phyloP scores from a whole-genome alignment of 2,888 invertebrate species.

The Caenorhabditis sulstoni region DNA sequence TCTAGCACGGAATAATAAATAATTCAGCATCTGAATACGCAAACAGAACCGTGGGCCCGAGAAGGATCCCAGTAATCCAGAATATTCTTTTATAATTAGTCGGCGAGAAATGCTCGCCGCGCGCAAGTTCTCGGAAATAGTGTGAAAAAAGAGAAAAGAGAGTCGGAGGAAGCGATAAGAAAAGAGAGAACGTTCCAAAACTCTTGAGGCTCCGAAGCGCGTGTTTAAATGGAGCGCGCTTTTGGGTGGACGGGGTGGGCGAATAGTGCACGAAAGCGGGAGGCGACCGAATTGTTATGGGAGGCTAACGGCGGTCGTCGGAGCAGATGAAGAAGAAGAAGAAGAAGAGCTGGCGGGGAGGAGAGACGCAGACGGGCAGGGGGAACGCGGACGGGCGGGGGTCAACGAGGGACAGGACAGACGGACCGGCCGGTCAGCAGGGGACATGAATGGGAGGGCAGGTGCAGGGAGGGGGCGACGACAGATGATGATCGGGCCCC shows the following conservation, averaged over 20 bases:
- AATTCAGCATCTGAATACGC: conserved; percentile 11
- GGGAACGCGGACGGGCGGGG: conserved; percentile 24
- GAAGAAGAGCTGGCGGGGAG: conserved; percentile 8
- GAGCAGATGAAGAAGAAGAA: conserved; percentile 30
- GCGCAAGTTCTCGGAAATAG: not conserved
- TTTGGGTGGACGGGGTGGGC: no score
- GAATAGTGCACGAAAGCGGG: conserved; percentile 50
- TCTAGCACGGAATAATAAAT: not conserved
- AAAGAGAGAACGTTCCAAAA: conserved; percentile 19
- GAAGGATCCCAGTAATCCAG: conserved; percentile 1
- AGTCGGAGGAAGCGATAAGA: conserved; percentile 26
- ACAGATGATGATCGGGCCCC: conserved; percentile 42
- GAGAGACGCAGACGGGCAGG: conserved; percentile 31
- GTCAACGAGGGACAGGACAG: conserved; percentile 26
- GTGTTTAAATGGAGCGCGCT: conserved; percentile 51
- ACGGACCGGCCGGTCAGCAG: conserved; percentile 9
- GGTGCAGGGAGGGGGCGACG: conserved; percentile 28
- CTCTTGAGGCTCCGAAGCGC: conserved; percentile 33
- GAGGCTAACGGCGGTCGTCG: conserved; percentile 41
- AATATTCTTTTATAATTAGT: conserved; percentile 7
- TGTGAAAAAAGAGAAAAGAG: conserved; percentile 21
- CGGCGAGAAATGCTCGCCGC: not conserved
- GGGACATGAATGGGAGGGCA: conserved; percentile 38
- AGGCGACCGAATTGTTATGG: conserved; percentile 46
- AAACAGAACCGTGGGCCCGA: not conserved